Evolutionary conservation across 2,113 vertebrate genomes (phyloP), one percentile per base, ranked within the genome.

Genomic region (Sorex araneus): DNA sequence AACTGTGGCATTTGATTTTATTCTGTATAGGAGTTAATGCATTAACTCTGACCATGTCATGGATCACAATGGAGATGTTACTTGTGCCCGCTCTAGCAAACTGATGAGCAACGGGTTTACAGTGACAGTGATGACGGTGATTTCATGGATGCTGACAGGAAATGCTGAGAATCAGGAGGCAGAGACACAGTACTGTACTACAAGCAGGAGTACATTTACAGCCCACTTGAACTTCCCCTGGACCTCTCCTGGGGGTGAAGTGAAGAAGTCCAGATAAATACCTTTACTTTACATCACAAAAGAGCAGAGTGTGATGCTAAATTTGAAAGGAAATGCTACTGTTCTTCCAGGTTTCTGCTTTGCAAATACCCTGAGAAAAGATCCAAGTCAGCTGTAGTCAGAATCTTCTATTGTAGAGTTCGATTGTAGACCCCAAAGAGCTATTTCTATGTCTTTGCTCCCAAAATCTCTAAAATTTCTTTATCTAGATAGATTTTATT

Each of bases 141-240:
- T 73, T 80, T 78, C 66, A 45, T 25, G 34, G 85, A 34, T 13
- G n/a, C 45, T 36, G 27, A 50, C 18, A 45, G 69, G 47, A 23
- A 30, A 13, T 16, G 30, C 18, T 4, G n/a, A 45, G n/a, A 43
- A 34, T 63, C 43, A 3, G 34, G 85, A 70, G n/a, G 79, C 15
- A 36, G 50, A 69, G 40, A 80, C 3, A 23, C n/a, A 32, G 30
- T 16, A 40, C 36, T 28, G 11, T 4, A 18, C 43, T 50, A 23
- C n/a, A 32, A 18, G 13, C 16, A 27, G 1, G 21, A 75, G 23
- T 1, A 0, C 8, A 5, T 63, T 57, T 7, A 27, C 0, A 0
- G n/a, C 3, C 12, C 13, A 21, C 8, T 43, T 69, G 19, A 6
- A 19, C 63, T 69, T 71, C 3, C 30, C 40, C 64, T 8, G 18